phyloP scores from a whole-genome alignment of 2,888 invertebrate genomes.

The Apodemia zela region DNA sequence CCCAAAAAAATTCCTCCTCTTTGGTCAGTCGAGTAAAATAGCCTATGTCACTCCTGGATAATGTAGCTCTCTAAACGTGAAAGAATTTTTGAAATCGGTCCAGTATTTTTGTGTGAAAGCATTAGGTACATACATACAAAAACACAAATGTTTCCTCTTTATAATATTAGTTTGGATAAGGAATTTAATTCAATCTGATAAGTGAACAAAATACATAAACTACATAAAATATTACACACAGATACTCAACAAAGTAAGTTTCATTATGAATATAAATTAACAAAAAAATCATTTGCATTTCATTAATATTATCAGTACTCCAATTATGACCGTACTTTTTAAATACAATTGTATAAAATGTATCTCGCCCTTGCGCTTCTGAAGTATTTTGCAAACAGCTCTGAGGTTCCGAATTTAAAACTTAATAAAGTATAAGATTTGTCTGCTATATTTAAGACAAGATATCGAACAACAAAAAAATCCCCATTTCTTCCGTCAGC shows the following conservation, averaged over 20 bases:
- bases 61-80: too few species aligned
- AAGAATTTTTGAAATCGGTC: too few species aligned
- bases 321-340: not conserved
- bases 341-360: not conserved
- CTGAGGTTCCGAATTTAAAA: conserved; percentile 50
- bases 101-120: too few species aligned
- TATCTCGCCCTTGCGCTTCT: not conserved
- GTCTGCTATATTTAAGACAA: conserved; percentile 51
- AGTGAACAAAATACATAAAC: conserved; percentile 3
- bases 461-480: conserved; percentile 52
- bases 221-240: not conserved
- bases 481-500: conserved; percentile 60
- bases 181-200: too few species aligned
- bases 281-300: not conserved
- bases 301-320: not conserved
- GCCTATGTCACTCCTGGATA: too few species aligned
- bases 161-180: too few species aligned
- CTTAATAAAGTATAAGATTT: conserved; percentile 58
- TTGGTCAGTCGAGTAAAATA: too few species aligned
- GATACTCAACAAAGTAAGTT: conserved; percentile 3
- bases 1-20: too few species aligned
- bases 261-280: not conserved
- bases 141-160: too few species aligned
- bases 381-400: conserved; percentile 19
- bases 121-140: too few species aligned